Conservation (phyloP, 2,797 vertebrate species). For the Xenentodon cancila region DNA sequence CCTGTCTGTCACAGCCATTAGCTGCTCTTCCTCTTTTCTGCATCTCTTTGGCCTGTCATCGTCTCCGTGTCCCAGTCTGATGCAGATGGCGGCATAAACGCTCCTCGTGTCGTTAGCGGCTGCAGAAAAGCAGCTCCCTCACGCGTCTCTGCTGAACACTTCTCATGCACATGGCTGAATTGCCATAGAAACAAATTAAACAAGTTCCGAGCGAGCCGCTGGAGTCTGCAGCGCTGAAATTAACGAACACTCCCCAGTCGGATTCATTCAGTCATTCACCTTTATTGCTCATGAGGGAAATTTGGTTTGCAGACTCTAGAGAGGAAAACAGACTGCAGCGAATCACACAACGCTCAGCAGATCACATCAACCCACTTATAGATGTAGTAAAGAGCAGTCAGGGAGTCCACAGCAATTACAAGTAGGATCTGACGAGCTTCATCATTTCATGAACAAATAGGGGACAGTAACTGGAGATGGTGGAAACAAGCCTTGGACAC, state of each 20-base stretch:
- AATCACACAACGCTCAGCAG: background rate
- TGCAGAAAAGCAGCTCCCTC: slow-evolving; percentile 25
- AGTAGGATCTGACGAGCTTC: slow-evolving; percentile 1
- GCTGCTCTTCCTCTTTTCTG: background rate
- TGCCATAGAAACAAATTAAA: slow-evolving; percentile 50
- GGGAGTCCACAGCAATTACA: slow-evolving; percentile 8
- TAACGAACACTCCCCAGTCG: background rate
- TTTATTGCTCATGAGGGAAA: slow-evolving; percentile 55
- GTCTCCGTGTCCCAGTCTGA: background rate
- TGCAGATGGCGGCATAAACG: background rate
- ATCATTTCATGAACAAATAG: background rate
- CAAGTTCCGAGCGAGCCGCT: slow-evolving; percentile 26
- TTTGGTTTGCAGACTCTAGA: slow-evolving; percentile 28
- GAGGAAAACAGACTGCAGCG: background rate
- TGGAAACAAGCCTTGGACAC: background rate
- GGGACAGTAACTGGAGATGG: slow-evolving; percentile 2
- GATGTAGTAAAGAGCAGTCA: slow-evolving; percentile 1
- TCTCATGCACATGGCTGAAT: slow-evolving; percentile 16
- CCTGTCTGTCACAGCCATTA: no score
- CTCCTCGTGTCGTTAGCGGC: slow-evolving; percentile 23
- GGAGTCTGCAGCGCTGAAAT: slow-evolving; percentile 8
- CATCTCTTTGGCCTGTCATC: background rate
- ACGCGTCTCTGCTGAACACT: slow-evolving; percentile 11
- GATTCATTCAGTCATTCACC: slow-evolving; percentile 27
- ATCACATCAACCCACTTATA: background rate